Evolutionary conservation across 2,888 invertebrate genomes (phyloP).

Genomic region (Elmis aenea): DNA sequence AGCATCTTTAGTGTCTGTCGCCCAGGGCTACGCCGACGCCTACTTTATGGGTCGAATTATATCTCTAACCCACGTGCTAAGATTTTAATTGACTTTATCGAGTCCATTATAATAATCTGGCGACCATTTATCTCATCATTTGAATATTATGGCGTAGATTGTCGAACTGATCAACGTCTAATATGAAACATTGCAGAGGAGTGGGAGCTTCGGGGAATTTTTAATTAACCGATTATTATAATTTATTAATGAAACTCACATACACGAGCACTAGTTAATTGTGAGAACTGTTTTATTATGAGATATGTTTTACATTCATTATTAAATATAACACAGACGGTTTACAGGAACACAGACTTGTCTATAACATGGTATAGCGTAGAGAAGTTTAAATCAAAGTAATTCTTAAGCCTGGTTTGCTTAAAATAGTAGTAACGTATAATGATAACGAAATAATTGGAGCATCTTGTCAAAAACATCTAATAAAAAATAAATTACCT

Average conservation of each 20-base stretch:
- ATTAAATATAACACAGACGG: no score
- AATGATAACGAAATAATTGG: no score
- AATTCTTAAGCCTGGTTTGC: no score
- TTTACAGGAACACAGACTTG: no score
- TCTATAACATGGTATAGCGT: no score
- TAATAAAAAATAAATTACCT: no score
- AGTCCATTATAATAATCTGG: slow-evolving; percentile 26
- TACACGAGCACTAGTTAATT: no score
- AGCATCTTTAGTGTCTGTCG: slow-evolving; percentile 9
- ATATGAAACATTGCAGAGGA: neutral
- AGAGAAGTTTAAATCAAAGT: no score
- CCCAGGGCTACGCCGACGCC: slow-evolving; percentile 13
- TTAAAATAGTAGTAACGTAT: no score
- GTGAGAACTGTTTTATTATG: no score
- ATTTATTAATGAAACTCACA: neutral
- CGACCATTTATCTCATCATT: slow-evolving; percentile 19
- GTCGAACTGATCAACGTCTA: slow-evolving; percentile 1
- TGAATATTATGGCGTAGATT: slow-evolving; percentile 16
- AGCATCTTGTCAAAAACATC: no score
- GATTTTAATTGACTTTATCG: slow-evolving; percentile 28
- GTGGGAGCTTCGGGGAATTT: slow-evolving; percentile 1
- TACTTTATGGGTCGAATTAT: slow-evolving; percentile 16
- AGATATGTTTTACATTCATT: no score
- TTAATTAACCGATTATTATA: neutral
- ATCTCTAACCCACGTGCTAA: slow-evolving; percentile 26